phyloP scores from a whole-genome alignment of 1,140 invertebrate genomes.

The Drosophila obscura region DNA sequence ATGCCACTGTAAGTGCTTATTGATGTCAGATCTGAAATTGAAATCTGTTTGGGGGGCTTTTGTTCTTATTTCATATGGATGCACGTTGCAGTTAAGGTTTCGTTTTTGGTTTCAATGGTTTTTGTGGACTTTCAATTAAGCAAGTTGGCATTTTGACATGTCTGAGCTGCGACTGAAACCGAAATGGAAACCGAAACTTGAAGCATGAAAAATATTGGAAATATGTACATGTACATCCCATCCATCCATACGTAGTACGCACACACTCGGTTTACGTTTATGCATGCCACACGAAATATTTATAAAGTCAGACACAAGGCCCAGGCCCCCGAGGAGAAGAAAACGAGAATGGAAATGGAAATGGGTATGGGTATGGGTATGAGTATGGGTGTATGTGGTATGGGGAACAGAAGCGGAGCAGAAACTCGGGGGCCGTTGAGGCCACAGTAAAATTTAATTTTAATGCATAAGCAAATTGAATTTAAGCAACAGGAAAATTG shows the following conservation, averaged over 20 bases:
- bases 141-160: slow-evolving; percentile 56
- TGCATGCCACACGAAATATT: slow-evolving; percentile 42
- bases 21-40: slow-evolving; percentile 80
- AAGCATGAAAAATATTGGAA: slow-evolving; percentile 35
- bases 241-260: background rate
- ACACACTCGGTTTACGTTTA: background rate
- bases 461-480: slow-evolving; percentile 75
- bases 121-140: slow-evolving; percentile 71
- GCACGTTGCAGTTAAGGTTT: slow-evolving; percentile 42
- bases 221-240: slow-evolving; percentile 14
- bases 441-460: slow-evolving; percentile 58
- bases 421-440: slow-evolving; percentile 12
- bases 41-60: slow-evolving; percentile 53
- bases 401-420: background rate
- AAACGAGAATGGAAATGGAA: background rate
- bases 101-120: slow-evolving; percentile 43
- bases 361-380: too few species aligned
- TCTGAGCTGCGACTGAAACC: slow-evolving; percentile 8
- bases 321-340: slow-evolving; percentile 8
- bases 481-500: slow-evolving; percentile 76
- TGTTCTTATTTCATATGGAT: slow-evolving; percentile 40
- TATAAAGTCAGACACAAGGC: slow-evolving; percentile 44
- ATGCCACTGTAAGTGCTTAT: slow-evolving; percentile 75
- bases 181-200: slow-evolving; percentile 32
- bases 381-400: too few species aligned